A percentile compares a stretch with the other conserved stretches of the same genome.
Conservation (phyloP, 2,888 invertebrate genomes). For the Archaeoteleia sp. region DNA sequence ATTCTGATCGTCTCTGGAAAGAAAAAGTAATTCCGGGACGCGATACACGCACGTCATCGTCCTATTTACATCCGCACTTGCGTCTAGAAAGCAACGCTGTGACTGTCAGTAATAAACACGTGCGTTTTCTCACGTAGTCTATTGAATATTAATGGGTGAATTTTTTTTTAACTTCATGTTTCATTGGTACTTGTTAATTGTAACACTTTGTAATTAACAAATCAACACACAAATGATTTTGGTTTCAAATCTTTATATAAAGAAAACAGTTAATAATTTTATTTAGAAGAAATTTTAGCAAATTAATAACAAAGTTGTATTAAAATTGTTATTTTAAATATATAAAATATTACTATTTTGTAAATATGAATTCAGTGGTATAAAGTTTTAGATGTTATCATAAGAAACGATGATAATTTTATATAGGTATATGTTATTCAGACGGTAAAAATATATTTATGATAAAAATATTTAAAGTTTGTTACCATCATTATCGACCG, state of each 20-base stretch:
- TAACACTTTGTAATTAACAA: too few relatives aligned
- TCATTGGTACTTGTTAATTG: too few relatives aligned
- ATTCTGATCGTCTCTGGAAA: conserved; percentile 40
- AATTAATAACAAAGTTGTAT: not conserved
- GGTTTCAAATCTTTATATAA: too few relatives aligned
- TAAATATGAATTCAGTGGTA: too few relatives aligned
- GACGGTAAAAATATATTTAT: conserved; percentile 5
- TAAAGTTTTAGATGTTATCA: too few relatives aligned
- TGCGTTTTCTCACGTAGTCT: conserved; percentile 38
- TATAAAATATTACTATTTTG: conserved; percentile 1
- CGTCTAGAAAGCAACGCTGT: conserved; percentile 32
- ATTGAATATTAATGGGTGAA: conserved; percentile 11
- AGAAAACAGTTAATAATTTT: too few relatives aligned
- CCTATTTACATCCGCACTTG: conserved; percentile 42
- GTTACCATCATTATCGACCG: conserved; percentile 30
- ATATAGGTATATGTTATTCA: not conserved
- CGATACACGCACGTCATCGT: conserved; percentile 22
- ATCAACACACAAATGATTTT: not conserved
- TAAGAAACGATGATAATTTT: too few relatives aligned
- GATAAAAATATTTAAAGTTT: conserved; percentile 5
- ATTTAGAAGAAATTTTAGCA: not conserved
- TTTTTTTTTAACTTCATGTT: too few relatives aligned
- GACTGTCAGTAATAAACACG: conserved; percentile 34
- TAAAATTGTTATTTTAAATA: not conserved
- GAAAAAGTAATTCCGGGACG: conserved; percentile 38